Percentiles rank a stretch among this genome's conserved stretches.
phyloP scores from a whole-genome alignment of 2,113 vertebrate genomes.

The Castor canadensis region DNA sequence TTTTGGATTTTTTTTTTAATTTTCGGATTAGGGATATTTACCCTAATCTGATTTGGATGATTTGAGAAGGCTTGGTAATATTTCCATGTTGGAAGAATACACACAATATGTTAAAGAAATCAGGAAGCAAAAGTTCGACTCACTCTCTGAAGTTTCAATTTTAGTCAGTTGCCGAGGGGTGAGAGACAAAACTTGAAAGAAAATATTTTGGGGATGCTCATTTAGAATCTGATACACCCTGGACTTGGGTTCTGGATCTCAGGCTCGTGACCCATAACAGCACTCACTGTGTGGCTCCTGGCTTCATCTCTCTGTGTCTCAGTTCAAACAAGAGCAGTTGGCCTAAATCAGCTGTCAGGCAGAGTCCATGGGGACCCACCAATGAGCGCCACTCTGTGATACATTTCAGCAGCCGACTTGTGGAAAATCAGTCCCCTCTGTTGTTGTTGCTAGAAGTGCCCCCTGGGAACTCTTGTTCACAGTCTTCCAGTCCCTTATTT shows the following conservation, averaged over 20 bases:
- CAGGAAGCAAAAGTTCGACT: not conserved
- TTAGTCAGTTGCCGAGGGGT: not conserved
- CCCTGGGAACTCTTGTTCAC: not conserved
- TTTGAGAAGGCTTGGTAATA: not conserved
- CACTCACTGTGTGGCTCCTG: accelerated
- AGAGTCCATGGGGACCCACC: not conserved
- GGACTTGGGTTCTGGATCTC: not conserved
- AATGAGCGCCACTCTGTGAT: not conserved
- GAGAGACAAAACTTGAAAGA: not conserved
- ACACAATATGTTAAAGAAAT: not conserved
- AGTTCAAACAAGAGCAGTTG: not conserved
- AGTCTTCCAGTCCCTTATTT: not conserved
- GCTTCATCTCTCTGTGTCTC: not conserved
- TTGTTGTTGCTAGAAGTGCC: not conserved
- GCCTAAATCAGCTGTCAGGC: not conserved
- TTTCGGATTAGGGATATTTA: not conserved
- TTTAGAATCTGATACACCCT: not conserved
- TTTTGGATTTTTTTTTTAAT: not conserved
- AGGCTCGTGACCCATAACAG: not conserved
- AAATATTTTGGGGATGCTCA: not conserved
- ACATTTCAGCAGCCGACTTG: not conserved
- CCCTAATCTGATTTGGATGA: not conserved
- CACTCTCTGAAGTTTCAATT: not conserved
- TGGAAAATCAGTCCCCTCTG: not conserved
- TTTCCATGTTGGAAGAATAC: not conserved